A percentile compares a stretch with the other conserved stretches of the same genome.
phyloP scores from a whole-genome alignment of 2,113 vertebrate genomes.

The Thamnophis sirtalis region DNA sequence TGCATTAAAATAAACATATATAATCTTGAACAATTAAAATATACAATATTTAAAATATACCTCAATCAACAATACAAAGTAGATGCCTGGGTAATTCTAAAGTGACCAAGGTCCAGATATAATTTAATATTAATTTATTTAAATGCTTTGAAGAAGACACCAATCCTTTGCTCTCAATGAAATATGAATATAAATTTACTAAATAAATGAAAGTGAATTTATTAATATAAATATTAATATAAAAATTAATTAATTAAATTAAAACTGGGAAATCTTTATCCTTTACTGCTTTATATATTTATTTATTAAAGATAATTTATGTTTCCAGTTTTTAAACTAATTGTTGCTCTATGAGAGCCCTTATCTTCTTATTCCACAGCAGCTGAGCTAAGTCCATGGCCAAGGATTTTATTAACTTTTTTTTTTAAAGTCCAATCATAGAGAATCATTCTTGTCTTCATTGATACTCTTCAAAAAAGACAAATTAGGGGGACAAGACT shows the following conservation, averaged over 20 bases:
- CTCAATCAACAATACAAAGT: too few relatives aligned
- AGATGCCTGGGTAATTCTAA: neutral
- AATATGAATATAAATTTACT: neutral
- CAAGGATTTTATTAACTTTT: neutral
- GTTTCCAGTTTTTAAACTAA: neutral
- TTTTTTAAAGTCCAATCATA: neutral
- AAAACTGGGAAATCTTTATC: neutral
- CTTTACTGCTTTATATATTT: neutral
- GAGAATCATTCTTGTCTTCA: neutral
- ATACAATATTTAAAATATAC: too few relatives aligned
- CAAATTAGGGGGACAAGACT: neutral
- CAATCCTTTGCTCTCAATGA: neutral
- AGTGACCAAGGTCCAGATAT: neutral
- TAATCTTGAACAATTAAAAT: too few relatives aligned
- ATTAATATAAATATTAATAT: too few relatives aligned
- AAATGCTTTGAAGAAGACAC: neutral
- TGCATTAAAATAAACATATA: too few relatives aligned
- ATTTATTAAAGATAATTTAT: too few relatives aligned
- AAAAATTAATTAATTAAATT: neutral
- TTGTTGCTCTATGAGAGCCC: neutral
- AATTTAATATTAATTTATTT: neutral
- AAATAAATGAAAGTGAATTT: too few relatives aligned
- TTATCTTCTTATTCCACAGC: neutral
- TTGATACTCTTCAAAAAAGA: neutral
- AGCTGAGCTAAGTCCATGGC: neutral